These are phyloP conservation scores for Deilephila elpenor DNA, from an alignment of 2,888 invertebrate genomes.

Conservation along the genomic window DNA sequence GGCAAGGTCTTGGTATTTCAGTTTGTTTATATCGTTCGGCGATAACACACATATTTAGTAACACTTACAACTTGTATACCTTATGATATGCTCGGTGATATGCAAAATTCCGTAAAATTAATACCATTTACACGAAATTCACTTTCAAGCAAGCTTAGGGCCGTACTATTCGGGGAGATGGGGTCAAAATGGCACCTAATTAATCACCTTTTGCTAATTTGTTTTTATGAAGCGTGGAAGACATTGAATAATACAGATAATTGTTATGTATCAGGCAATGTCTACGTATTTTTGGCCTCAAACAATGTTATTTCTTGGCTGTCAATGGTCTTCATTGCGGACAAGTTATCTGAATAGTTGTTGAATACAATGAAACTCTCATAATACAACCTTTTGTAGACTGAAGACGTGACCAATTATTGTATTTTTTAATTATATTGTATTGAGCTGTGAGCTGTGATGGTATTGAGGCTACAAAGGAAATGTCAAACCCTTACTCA, in stretches of 20 bases:
- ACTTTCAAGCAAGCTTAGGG: neutral
- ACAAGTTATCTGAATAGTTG: neutral
- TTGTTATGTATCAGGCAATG: neutral
- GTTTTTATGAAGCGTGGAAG: neutral
- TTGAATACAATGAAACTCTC: neutral
- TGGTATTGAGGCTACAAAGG: neutral
- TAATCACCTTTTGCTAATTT: neutral
- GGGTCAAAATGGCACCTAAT: neutral
- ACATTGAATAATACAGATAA: neutral
- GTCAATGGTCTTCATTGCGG: neutral
- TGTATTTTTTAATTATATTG: neutral
- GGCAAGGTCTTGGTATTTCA: neutral
- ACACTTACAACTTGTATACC: neutral
- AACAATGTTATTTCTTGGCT: neutral
- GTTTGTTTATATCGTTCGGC: neutral
- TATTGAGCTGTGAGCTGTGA: neutral
- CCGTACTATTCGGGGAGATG: neutral
- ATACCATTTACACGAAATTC: slow-evolving; percentile 12
- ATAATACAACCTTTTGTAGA: too few species aligned
- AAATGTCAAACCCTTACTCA: neutral
- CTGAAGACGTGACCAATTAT: neutral
- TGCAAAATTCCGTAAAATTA: slow-evolving; percentile 14
- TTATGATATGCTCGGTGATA: slow-evolving; percentile 22
- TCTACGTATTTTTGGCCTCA: neutral
- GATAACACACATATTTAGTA: neutral